Percentiles rank a stretch among this genome's conserved stretches.
These are phyloP conservation scores for Trachemys scripta DNA, from an alignment of 2,113 vertebrate species.

Conservation along the genomic window DNA sequence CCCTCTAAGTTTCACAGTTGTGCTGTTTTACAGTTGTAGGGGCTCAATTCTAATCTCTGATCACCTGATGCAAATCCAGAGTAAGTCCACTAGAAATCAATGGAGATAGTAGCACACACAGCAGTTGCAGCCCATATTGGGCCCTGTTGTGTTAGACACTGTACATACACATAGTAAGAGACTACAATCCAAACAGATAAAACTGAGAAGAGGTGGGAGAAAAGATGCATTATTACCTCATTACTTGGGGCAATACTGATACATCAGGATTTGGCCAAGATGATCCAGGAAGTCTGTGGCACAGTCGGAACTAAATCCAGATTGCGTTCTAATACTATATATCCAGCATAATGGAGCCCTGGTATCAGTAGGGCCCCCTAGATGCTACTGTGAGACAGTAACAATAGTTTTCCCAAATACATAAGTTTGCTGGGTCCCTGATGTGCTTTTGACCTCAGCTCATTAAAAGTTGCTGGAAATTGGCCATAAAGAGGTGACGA, in stretches of 20 bases:
- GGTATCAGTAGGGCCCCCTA: background rate
- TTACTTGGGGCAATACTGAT: background rate
- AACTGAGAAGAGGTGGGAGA: background rate
- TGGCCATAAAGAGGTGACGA: background rate
- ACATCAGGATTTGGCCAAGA: background rate
- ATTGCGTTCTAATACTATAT: background rate
- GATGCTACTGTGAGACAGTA: background rate
- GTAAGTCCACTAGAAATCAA: background rate
- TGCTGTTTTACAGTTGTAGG: background rate
- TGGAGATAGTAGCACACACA: background rate
- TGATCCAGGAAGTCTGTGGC: background rate
- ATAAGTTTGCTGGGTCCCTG: background rate
- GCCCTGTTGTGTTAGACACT: background rate
- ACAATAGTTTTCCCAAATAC: constrained; percentile 8
- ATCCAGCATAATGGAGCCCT: background rate
- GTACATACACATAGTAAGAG: background rate
- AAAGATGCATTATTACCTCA: background rate
- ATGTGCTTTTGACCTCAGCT: background rate
- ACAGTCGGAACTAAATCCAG: background rate
- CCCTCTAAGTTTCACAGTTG: constrained; percentile 4
- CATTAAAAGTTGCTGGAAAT: background rate
- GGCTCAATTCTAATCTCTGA: background rate
- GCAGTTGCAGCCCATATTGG: background rate
- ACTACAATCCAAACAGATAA: background rate
- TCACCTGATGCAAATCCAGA: background rate